Conservation (phyloP, 2,797 vertebrate genomes). For the Sparus aurata region DNA sequence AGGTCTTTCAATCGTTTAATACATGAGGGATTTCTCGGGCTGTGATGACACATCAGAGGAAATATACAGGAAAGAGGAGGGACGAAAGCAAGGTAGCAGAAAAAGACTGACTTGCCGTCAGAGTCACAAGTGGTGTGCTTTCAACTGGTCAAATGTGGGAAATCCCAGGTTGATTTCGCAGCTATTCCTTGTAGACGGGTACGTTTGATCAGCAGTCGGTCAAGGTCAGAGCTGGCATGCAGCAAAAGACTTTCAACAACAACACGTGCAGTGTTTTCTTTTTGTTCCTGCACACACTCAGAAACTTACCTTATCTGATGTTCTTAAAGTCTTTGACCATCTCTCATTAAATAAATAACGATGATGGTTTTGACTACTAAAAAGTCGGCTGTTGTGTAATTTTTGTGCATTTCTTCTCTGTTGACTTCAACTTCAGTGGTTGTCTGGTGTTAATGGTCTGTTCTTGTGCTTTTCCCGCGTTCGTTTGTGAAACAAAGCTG, state of each 20-base stretch:
- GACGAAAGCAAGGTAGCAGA: slow-evolving; percentile 47
- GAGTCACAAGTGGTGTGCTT: slow-evolving; percentile 26
- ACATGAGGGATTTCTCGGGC: slow-evolving; percentile 65
- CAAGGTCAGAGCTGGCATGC: slow-evolving; percentile 1
- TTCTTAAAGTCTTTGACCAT: neutral
- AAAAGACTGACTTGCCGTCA: slow-evolving; percentile 52
- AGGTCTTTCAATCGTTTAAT: slow-evolving; percentile 68
- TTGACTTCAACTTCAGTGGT: no score
- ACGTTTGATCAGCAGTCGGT: slow-evolving; percentile 18
- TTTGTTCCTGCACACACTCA: neutral
- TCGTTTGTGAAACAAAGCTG: no score
- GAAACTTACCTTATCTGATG: neutral
- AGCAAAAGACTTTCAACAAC: neutral
- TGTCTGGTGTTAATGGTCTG: no score
- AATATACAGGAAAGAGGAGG: slow-evolving; percentile 51
- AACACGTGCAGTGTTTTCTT: neutral
- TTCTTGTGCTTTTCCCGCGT: no score
- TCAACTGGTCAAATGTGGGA: slow-evolving; percentile 51
- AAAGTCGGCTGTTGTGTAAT: no score
- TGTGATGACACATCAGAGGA: slow-evolving; percentile 64
- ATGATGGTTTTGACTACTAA: neutral
- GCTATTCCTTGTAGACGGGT: neutral
- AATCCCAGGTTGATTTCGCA: slow-evolving; percentile 46
- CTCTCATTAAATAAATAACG: neutral
- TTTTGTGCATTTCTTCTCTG: neutral